A percentile compares a stretch with the other conserved stretches of the same genome.
These are phyloP conservation scores for Drosophila ironensis DNA, from an alignment of 1,140 invertebrate species.

Conservation along the genomic window DNA sequence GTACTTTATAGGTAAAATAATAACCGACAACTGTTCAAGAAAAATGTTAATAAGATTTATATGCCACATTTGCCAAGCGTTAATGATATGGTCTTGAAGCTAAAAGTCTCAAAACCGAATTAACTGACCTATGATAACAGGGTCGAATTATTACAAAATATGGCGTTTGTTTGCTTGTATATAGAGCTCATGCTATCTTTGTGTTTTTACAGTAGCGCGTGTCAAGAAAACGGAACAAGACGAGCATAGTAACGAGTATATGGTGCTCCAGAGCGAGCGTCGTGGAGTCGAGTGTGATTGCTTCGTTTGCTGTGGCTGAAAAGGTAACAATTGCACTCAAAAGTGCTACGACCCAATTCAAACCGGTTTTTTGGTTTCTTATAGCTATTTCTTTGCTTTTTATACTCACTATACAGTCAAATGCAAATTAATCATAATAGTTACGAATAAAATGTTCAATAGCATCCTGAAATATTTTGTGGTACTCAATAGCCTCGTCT, in stretches of 20 bases:
- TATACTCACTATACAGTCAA: constrained; percentile 16
- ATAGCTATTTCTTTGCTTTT: constrained; percentile 21
- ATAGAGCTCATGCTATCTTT: constrained; percentile 13
- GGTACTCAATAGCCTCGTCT: no score
- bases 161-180: constrained; percentile 16
- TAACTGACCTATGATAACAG: constrained; percentile 71
- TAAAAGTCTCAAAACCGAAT: constrained; percentile 7
- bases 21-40: no score
- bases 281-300: constrained; percentile 23
- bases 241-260: constrained; percentile 66
- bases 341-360: constrained; percentile 78
- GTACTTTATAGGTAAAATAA: no score
- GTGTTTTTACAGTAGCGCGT: constrained; percentile 50
- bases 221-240: constrained; percentile 76
- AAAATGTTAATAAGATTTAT: no score
- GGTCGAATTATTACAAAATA: constrained; percentile 64
- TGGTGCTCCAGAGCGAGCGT: constrained; percentile 49
- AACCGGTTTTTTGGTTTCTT: constrained; percentile 63
- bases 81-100: background rate
- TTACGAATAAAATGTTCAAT: constrained; percentile 30
- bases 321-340: constrained; percentile 80
- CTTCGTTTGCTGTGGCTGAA: constrained; percentile 10
- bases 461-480: constrained; percentile 9
- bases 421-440: constrained; percentile 13
- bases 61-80: no score